These are phyloP conservation scores for Ophion obscuratus DNA, from an alignment of 2,888 invertebrate species.

Conservation along the genomic window DNA sequence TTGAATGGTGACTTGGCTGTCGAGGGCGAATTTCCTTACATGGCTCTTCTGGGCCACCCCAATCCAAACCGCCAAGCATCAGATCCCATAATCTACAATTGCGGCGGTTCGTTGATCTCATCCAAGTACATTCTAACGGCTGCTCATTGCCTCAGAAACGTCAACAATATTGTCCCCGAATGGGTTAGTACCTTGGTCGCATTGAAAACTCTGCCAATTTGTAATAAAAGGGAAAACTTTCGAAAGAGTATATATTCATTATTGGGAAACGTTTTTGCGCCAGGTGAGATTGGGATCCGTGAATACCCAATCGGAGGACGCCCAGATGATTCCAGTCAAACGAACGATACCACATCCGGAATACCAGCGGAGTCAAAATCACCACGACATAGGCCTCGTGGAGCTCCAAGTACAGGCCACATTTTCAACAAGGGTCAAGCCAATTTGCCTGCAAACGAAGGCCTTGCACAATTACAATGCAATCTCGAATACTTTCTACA, in stretches of 20 bases:
- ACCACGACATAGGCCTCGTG: constrained; percentile 79
- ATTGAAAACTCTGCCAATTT: background rate
- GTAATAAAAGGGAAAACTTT: background rate
- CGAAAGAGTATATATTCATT: background rate
- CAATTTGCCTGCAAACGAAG: constrained; percentile 78
- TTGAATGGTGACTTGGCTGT: constrained; percentile 71
- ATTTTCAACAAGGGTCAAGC: constrained; percentile 71
- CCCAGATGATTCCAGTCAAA: constrained; percentile 73
- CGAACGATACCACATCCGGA: constrained; percentile 74
- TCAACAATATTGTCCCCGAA: constrained; percentile 73
- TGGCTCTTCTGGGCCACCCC: constrained; percentile 78
- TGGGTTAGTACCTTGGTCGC: constrained; percentile 70
- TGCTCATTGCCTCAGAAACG: constrained; percentile 80
- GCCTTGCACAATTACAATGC: constrained; percentile 61
- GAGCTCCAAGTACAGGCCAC: constrained; percentile 70
- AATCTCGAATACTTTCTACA: constrained; percentile 66
- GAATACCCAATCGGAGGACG: constrained; percentile 66
- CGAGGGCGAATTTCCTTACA: constrained; percentile 77
- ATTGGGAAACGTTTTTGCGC: background rate
- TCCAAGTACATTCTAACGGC: constrained; percentile 77
- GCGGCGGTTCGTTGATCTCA: constrained; percentile 80
- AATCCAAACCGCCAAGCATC: constrained; percentile 51
- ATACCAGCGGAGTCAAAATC: constrained; percentile 74
- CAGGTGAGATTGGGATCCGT: constrained; percentile 78
- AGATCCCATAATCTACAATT: constrained; percentile 72